A percentile compares a stretch with the other conserved stretches of the same genome.
phyloP scores from a whole-genome alignment of 1,140 invertebrate genomes.

The Babylonia areolata region DNA sequence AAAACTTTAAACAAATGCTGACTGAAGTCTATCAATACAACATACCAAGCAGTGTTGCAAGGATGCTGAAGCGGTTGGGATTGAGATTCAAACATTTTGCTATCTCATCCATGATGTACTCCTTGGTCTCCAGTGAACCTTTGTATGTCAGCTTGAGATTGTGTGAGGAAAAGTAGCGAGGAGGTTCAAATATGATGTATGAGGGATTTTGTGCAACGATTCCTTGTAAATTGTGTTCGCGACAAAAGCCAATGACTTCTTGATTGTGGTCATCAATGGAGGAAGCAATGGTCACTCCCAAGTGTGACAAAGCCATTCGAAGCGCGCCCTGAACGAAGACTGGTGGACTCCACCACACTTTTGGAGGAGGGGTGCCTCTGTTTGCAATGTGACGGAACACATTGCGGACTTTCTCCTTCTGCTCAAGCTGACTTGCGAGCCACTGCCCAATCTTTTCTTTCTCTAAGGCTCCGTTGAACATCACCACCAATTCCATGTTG shows the following conservation, averaged over 20 bases:
- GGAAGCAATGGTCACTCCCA: conserved; percentile 83
- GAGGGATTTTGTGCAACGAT: conserved; percentile 90
- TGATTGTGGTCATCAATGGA: conserved; percentile 92
- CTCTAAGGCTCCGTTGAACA: conserved; percentile 88
- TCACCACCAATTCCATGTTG: conserved; percentile 86
- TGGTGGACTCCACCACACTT: conserved; percentile 95
- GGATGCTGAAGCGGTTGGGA: conserved; percentile 86
- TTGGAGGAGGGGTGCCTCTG: conserved; percentile 92
- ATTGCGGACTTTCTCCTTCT: conserved; percentile 78
- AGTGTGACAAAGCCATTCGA: conserved; percentile 88
- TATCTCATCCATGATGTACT: conserved; percentile 88
- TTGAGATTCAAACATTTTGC: conserved; percentile 85
- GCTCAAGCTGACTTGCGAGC: conserved; percentile 71
- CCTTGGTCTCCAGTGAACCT: conserved; percentile 92
- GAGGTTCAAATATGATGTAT: conserved; percentile 91
- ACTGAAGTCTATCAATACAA: too few species aligned
- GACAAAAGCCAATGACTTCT: conserved; percentile 91
- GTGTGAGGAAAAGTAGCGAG: conserved; percentile 91
- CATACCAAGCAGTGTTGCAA: conserved; percentile 86
- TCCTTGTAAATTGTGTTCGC: conserved; percentile 90
- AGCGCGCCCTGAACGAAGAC: conserved; percentile 87
- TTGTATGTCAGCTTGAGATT: conserved; percentile 92
- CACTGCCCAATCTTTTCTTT: conserved; percentile 79
- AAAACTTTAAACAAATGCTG: too few species aligned
- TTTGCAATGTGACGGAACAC: conserved; percentile 88